Evolutionary conservation across 2,797 vertebrate species (phyloP).

Genomic region (Rousettus madagascariensis): DNA sequence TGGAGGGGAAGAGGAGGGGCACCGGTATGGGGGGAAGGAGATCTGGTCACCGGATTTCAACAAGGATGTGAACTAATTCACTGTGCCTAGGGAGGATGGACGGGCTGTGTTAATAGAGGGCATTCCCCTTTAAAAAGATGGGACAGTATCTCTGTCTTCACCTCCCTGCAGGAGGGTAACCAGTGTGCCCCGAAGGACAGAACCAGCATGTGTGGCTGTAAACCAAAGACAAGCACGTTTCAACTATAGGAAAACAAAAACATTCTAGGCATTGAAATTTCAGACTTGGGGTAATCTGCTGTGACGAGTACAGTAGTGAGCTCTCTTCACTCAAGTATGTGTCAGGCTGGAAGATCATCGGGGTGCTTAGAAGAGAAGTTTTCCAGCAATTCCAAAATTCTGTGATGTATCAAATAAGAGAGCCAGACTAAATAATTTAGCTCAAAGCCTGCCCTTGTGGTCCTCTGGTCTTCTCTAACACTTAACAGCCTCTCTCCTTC

Average conservation of each 20-base stretch:
- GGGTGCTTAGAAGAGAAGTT: neutral
- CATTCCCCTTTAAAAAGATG: neutral
- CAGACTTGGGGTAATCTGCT: neutral
- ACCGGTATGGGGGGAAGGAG: neutral
- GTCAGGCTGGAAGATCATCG: neutral
- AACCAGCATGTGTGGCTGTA: neutral
- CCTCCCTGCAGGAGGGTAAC: neutral
- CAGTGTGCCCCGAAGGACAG: neutral
- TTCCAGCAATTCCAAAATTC: neutral
- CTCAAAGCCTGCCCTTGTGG: neutral
- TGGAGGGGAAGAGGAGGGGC: neutral
- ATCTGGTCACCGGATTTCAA: neutral
- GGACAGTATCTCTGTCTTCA: neutral
- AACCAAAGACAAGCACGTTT: neutral
- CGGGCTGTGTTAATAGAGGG: fast-evolving
- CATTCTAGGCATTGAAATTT: neutral
- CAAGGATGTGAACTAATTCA: neutral
- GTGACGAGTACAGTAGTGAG: neutral
- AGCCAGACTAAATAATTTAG: neutral
- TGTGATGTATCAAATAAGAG: neutral
- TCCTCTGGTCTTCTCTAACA: neutral
- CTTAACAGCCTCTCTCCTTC: neutral
- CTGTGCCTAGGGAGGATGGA: neutral
- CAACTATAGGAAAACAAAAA: neutral
- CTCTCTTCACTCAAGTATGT: neutral